Evolutionary conservation across 1,140 invertebrate species (phyloP), one percentile per base, ranked within the genome.

Genomic region (Asbolus verrucosus): DNA sequence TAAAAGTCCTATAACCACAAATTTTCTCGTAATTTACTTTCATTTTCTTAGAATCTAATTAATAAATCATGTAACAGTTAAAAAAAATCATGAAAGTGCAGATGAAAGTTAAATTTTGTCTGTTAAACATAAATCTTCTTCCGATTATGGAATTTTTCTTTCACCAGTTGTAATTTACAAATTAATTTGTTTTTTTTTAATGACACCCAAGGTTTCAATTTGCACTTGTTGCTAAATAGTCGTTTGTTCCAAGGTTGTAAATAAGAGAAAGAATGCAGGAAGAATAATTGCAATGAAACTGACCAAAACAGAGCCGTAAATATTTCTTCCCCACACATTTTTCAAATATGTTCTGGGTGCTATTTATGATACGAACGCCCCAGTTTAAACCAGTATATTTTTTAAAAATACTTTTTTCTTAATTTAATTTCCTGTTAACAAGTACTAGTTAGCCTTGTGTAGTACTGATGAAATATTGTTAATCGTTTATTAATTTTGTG

Each of bases 21-120:
- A 54, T 54, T 54, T 54, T 54, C 46, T 11, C 14, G 46, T 54
- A 54, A 54, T 54, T 24, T 54, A 54, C 46, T 54, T 54, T 54
- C 46, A 27, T 27, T 54, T 54, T 54, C 43, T 50, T 50, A 16
- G 15, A 21, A 21, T 50, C 46, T 54, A 54, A 54, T 54, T 54
- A 54, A n/a, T 11, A 54, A 54, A 54, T 21, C 46, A 27, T 54
- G 46, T 54, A 54, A 54, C 21, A 31, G n/a, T 27, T 54, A 21
- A 14, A 54, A 54, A 43, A 54, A 54, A 54, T 27, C 46, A 13
- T 31, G 46, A 54, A 54, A 54, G 46, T 27, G 46, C 46, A 54
- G 27, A 54, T 54, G 46, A 54, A 54, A 54, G 46, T 54, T 54
- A 54, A 54, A 54, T 54, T 54, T 54, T 54, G 43, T 46, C 18